Percentiles rank a stretch among this genome's conserved stretches.
Evolutionary conservation across 2,797 vertebrate species (phyloP).

Genomic region (Sebastes variabilis): DNA sequence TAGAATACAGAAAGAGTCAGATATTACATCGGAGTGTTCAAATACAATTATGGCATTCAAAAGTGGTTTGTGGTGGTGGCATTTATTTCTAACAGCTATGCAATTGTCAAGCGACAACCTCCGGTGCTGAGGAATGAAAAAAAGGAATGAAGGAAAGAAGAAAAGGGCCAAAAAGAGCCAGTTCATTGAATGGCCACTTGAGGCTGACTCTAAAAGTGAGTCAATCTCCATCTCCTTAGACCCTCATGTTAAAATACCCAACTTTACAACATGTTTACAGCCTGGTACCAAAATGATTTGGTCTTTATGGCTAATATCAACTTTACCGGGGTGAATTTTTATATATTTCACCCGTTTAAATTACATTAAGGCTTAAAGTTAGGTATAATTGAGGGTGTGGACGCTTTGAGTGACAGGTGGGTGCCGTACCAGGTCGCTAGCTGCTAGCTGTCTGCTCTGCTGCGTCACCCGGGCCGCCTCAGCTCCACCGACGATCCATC

Average conservation of each 20-base stretch:
- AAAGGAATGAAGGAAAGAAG: too few species aligned
- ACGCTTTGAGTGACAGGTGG: too few species aligned
- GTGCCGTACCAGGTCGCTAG: background rate
- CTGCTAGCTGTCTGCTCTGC: background rate
- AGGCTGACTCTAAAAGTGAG: too few species aligned
- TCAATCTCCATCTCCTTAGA: too few species aligned
- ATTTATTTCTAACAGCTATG: background rate
- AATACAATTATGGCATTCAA: background rate
- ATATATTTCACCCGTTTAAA: background rate
- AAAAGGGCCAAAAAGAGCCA: too few species aligned
- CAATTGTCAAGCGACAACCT: too few species aligned
- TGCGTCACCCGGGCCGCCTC: background rate
- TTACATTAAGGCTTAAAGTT: background rate
- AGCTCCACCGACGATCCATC: too few species aligned
- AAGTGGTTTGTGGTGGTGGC: background rate
- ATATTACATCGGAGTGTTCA: background rate
- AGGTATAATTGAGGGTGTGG: fast-evolving
- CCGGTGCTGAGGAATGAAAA: too few species aligned
- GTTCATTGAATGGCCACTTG: too few species aligned
- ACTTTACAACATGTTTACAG: too few species aligned
- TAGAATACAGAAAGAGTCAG: background rate
- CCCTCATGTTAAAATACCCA: too few species aligned
- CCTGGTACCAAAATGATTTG: background rate
- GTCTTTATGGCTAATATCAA: background rate
- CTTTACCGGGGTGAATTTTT: background rate